Evolutionary conservation across 2,113 vertebrate species (phyloP), one percentile per base, ranked within the genome.

Genomic region (Gambusia holbrooki): DNA sequence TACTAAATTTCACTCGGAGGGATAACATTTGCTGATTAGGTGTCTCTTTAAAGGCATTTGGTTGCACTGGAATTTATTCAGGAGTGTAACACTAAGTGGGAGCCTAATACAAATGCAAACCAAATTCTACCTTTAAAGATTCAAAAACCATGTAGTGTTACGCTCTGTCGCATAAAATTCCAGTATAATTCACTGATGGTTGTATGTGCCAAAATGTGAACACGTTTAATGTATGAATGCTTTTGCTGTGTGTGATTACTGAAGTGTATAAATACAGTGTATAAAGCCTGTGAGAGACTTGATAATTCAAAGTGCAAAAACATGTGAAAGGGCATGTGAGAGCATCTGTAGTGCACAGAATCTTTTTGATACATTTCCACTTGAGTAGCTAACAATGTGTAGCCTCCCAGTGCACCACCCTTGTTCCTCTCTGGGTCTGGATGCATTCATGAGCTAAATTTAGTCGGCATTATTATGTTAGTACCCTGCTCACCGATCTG

Each of bases 391-490:
- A 64, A 74, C 79, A 83, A 67, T 72, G 70, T 81, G 66, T 48
- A 75, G 74, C 73, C 77, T 91, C 71, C 69, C 42, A 64, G 71
- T 66, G 17, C 83, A 79, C 76, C 76, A 70, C 73, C 37, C 42
- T 33, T 60, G 67, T 80, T 85, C 73, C 84, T 87, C 83, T 80
- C 74, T 83, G 78, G 85, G 84, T 79, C 79, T 76, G 54, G 74
- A 69, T 85, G 81, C 71, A 83, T 88, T 80, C 79, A 77, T 62
- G 76, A 72, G 87, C 88, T 93, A 93, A 88, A 91, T 88, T 88
- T 92, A 93, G 89, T 79, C 79, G 3, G 68, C 83, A 73, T 88
- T 93, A 92, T 91, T 85, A 91, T 90, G 90, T 88, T 91, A 82
- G 81, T 58, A 82, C 73, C 58, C 74, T 77, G 69, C 72, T 79